Percentiles rank a stretch among this genome's conserved stretches.
phyloP scores from a whole-genome alignment of 2,888 invertebrate genomes.

The Drosophila suboccidentalis region DNA sequence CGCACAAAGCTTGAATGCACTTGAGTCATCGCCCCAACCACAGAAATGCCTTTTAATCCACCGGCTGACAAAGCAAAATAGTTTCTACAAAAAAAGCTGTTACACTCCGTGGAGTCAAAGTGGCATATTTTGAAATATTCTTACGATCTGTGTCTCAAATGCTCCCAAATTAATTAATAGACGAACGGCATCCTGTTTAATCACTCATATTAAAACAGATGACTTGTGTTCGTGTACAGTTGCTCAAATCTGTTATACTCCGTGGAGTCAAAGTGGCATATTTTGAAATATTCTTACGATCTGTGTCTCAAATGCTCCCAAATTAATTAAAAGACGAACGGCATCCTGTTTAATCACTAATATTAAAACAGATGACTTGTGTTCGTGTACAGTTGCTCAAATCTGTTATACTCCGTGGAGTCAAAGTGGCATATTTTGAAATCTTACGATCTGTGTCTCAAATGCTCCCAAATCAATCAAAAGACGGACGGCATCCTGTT shows the following conservation, averaged over 20 bases:
- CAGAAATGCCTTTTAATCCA: not conserved
- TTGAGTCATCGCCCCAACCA: conserved; percentile 62
- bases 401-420: conserved; percentile 32
- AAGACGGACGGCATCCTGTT: conserved; percentile 56
- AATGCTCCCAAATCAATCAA: conserved; percentile 42
- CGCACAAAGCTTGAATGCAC: conserved; percentile 17
- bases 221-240: conserved; percentile 55
- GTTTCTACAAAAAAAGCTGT: conserved; percentile 1
- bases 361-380: conserved; percentile 58
- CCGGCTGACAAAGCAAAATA: not conserved
- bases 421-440: conserved; percentile 54
- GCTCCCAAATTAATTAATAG: conserved; percentile 23
- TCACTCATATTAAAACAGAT: conserved; percentile 50
- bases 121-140: conserved; percentile 16
- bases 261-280: conserved; percentile 37
- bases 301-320: conserved; percentile 49
- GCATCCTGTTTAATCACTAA: conserved; percentile 49
- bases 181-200: conserved; percentile 56
- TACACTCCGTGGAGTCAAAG: conserved; percentile 28
- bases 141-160: conserved; percentile 41
- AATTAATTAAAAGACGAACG: conserved; percentile 36
- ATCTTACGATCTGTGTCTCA: conserved; percentile 43
- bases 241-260: not conserved
- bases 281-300: conserved; percentile 1
- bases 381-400: conserved; percentile 33